Conservation (phyloP, 30 jellyfish, hydroid and myxozoan genomes). For the Rhopilema esculentum region DNA sequence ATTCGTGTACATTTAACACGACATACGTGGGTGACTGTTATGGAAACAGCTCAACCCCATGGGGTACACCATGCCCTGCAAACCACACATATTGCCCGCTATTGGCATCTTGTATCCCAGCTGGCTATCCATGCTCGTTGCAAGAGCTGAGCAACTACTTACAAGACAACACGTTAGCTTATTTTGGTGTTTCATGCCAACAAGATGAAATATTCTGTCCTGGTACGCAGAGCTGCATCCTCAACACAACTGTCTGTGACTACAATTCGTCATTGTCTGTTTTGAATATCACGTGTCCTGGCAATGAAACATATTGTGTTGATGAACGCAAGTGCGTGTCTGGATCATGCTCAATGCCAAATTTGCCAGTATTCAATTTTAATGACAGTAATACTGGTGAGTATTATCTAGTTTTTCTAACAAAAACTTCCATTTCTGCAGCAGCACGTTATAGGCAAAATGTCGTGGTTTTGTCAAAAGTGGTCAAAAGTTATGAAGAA, state of each 20-base stretch:
- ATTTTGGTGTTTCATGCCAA: slow-evolving; percentile 10
- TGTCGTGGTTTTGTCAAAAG: no score
- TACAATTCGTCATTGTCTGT: slow-evolving; percentile 15
- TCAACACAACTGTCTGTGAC: slow-evolving; percentile 20
- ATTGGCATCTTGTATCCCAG: slow-evolving; percentile 42
- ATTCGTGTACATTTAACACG: slow-evolving; percentile 18
- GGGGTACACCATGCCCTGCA: slow-evolving; percentile 25
- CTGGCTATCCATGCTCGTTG: slow-evolving; percentile 12
- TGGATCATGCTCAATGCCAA: slow-evolving; percentile 22
- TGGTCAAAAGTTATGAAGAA: no score
- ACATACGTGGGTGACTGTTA: slow-evolving; percentile 34
- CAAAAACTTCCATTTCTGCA: no score
- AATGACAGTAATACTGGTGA: slow-evolving; percentile 38
- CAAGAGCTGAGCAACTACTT: slow-evolving; percentile 3
- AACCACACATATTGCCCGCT: slow-evolving; percentile 43
- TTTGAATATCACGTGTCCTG: slow-evolving; percentile 43
- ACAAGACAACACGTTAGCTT: slow-evolving; percentile 10
- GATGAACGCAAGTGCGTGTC: slow-evolving; percentile 21
- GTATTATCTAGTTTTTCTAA: neutral
- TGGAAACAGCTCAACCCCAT: slow-evolving; percentile 26
- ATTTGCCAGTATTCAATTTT: neutral
- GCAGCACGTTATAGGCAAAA: no score
- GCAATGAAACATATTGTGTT: slow-evolving; percentile 8
- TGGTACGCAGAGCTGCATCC: slow-evolving; percentile 44
- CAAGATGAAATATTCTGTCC: slow-evolving; percentile 37